phyloP scores from a whole-genome alignment of 2,888 invertebrate species.

The Mongoloraphidia duomilia region DNA sequence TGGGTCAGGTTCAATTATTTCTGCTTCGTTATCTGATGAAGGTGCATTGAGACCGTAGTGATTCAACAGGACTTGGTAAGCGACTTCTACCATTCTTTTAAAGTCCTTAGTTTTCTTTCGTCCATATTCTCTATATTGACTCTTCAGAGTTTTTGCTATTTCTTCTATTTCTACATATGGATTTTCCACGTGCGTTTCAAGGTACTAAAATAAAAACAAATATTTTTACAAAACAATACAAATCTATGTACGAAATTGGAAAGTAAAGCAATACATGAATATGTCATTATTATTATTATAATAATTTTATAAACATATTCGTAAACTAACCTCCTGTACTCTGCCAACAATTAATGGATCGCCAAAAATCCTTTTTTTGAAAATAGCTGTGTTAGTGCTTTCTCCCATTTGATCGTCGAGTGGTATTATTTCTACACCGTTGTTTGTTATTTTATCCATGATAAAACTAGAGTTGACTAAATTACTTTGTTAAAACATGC shows the following conservation, averaged over 20 bases:
- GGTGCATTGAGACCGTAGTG: conserved; percentile 41
- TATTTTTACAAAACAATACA: too few species aligned
- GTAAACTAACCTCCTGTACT: conserved; percentile 32
- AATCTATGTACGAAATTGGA: conserved; percentile 4
- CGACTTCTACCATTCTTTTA: conserved; percentile 59
- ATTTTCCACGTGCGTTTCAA: conserved; percentile 66
- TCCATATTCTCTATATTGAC: conserved; percentile 61
- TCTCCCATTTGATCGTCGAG: conserved; percentile 6
- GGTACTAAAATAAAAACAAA: conserved; percentile 38
- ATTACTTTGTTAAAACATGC: too few species aligned
- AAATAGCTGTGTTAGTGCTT: too few species aligned
- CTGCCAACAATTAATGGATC: conserved; percentile 35
- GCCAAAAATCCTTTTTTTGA: conserved; percentile 12
- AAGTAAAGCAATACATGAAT: conserved; percentile 2
- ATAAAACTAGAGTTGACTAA: too few species aligned
- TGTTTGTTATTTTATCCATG: conserved; percentile 16
- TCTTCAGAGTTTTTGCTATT: conserved; percentile 69
- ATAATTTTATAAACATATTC: background rate
- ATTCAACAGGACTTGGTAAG: conserved; percentile 57
- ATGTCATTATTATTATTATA: conserved; percentile 3
- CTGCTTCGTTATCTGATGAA: conserved; percentile 41
- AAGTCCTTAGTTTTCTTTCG: conserved; percentile 71
- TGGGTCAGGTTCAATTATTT: conserved; percentile 32
- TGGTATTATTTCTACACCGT: conserved; percentile 17
- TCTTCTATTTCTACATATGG: conserved; percentile 68